phyloP scores from a whole-genome alignment of 2,113 vertebrate species.

The Stegastes partitus region DNA sequence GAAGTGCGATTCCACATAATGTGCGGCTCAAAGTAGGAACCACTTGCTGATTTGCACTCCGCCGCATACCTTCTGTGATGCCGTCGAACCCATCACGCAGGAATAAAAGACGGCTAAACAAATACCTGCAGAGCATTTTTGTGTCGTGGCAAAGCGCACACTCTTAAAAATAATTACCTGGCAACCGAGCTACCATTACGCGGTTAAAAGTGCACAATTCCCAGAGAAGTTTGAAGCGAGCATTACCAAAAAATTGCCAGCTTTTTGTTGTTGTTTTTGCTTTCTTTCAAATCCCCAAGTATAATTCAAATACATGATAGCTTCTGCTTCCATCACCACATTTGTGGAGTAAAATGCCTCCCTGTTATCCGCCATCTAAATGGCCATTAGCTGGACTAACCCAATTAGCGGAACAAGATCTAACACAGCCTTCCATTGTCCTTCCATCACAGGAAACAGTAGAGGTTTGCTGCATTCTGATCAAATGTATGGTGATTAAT shows the following conservation, averaged over 20 bases:
- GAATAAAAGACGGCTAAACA: constrained; percentile 7
- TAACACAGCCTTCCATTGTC: constrained; percentile 80
- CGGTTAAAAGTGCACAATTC: background rate
- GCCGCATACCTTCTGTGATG: constrained; percentile 8
- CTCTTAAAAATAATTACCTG: constrained; percentile 36
- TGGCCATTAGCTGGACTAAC: constrained; percentile 85
- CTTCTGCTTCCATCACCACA: constrained; percentile 81
- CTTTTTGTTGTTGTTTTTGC: constrained; percentile 32
- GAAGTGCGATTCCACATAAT: constrained; percentile 23
- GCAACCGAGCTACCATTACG: background rate
- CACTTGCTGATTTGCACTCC: constrained; percentile 34
- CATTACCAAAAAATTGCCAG: constrained; percentile 31
- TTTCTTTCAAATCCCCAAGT: constrained; percentile 47
- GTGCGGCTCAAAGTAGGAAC: constrained; percentile 47
- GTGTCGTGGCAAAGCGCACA: background rate
- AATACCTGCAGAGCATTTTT: constrained; percentile 26
- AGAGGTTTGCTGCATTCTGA: constrained; percentile 82
- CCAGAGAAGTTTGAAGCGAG: constrained; percentile 28
- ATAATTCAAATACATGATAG: constrained; percentile 79
- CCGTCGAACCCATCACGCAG: constrained; percentile 17
- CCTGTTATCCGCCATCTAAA: constrained; percentile 85
- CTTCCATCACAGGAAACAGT: constrained; percentile 85
- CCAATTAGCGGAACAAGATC: constrained; percentile 85
- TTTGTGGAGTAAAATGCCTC: constrained; percentile 80
- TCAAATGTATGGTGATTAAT: constrained; percentile 86